phyloP scores from a whole-genome alignment of 2,888 invertebrate species.

The Silvanus unidentatus region DNA sequence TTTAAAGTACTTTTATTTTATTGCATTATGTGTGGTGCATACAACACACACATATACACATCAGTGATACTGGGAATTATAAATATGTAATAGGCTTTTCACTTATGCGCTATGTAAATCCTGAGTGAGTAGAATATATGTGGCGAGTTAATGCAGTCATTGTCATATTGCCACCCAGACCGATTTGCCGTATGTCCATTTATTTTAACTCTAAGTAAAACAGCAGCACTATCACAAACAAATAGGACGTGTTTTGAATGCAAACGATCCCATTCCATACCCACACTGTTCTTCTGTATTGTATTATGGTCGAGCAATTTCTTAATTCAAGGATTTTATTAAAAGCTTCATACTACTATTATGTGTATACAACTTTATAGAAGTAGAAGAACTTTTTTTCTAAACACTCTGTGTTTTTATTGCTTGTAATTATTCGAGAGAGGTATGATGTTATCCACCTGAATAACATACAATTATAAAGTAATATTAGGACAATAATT shows the following conservation, averaged over 20 bases:
- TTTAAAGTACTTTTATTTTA: no score
- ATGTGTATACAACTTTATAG: no score
- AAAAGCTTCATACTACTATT: no score
- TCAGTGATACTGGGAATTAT: neutral
- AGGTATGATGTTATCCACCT: no score
- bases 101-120: neutral
- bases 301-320: neutral
- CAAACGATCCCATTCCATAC: slow-evolving; percentile 17
- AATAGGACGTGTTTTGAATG: slow-evolving; percentile 17
- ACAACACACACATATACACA: neutral
- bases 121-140: neutral
- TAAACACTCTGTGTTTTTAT: no score
- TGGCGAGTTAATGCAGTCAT: slow-evolving; percentile 1
- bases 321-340: no score
- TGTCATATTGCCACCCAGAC: slow-evolving; percentile 4
- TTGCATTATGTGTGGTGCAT: no score
- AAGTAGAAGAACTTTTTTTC: no score
- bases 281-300: neutral
- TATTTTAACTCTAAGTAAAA: neutral
- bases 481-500: no score
- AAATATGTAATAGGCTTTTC: slow-evolving; percentile 1
- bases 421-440: no score
- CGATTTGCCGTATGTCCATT: slow-evolving; percentile 5
- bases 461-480: no score
- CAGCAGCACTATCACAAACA: slow-evolving; percentile 2